Percentiles rank a stretch among this genome's conserved stretches.
Conservation (phyloP, 1,140 invertebrate species). For the Drosophila sp. region DNA sequence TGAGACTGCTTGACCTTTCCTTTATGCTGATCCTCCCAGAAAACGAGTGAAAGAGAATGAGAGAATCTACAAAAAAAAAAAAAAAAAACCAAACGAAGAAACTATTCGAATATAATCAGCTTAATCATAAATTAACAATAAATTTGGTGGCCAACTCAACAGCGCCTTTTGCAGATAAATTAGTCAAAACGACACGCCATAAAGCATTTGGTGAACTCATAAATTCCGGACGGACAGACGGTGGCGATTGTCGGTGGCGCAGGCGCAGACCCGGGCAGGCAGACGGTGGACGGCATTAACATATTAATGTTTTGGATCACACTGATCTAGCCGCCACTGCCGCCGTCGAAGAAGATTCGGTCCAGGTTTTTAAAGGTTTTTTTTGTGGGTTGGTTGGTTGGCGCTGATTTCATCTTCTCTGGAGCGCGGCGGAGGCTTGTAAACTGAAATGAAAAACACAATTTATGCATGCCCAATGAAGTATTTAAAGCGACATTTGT, state of each 20-base stretch:
- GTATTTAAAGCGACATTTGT: conserved; percentile 73
- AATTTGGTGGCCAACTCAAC: conserved; percentile 61
- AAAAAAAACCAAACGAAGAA: conserved; percentile 14
- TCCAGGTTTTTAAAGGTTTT: conserved; percentile 24
- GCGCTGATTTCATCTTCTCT: conserved; percentile 72
- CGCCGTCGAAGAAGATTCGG: conserved; percentile 23
- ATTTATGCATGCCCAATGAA: conserved; percentile 62
- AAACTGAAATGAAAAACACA: conserved; percentile 32
- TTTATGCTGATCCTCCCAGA: background rate
- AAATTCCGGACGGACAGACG: conserved; percentile 63
- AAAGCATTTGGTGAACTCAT: conserved; percentile 81
- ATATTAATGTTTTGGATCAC: conserved; percentile 75
- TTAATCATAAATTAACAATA: conserved; percentile 79
- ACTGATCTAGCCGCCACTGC: conserved; percentile 71
- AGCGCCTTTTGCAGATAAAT: conserved; percentile 72
- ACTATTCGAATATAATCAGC: conserved; percentile 61
- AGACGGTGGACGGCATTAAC: conserved; percentile 55
- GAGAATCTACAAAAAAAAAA: background rate
- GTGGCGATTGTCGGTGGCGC: conserved; percentile 43
- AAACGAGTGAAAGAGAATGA: background rate
- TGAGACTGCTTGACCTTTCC: background rate
- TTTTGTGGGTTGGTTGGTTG: conserved; percentile 38
- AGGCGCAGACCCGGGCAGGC: conserved; percentile 39
- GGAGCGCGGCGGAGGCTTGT: conserved; percentile 48
- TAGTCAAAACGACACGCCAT: conserved; percentile 82